Evolutionary conservation across 2,888 invertebrate species (phyloP).

Genomic region (Chalcosyrphus nemorum): DNA sequence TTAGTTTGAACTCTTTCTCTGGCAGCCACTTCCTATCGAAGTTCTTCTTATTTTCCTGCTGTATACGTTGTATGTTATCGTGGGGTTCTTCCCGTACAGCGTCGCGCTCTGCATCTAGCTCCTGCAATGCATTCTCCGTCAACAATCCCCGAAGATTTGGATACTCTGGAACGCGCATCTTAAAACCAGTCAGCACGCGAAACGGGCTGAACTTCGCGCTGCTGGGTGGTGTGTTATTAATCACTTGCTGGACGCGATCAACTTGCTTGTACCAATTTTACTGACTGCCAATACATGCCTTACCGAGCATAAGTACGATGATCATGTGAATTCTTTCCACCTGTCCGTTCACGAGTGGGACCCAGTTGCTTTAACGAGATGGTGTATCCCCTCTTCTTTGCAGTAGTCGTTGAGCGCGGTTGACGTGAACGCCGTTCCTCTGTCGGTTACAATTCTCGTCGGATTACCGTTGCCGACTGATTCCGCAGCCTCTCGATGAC

Average conservation of each 20-base stretch:
- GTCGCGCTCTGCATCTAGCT: too few relatives aligned
- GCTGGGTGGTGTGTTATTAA: neutral
- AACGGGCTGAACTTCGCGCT: neutral
- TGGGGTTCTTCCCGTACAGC: too few relatives aligned
- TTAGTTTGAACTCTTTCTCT: too few relatives aligned
- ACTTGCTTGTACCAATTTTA: neutral
- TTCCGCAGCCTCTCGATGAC: too few relatives aligned
- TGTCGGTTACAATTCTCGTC: neutral
- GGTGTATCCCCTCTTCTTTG: neutral
- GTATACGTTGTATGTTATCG: too few relatives aligned
- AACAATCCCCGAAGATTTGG: neutral
- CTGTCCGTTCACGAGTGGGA: neutral
- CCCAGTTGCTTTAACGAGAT: neutral
- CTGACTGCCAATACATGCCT: neutral
- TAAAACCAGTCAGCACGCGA: neutral
- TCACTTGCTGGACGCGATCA: neutral
- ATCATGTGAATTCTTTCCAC: neutral
- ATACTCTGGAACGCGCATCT: neutral
- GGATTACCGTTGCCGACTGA: neutral
- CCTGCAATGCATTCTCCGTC: neutral
- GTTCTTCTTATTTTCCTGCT: too few relatives aligned
- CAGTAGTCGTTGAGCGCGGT: neutral
- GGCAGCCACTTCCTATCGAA: too few relatives aligned
- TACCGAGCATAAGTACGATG: neutral
- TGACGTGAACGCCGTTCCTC: neutral